phyloP scores from a whole-genome alignment of 1,140 invertebrate genomes.

The Megalopta genalis region DNA sequence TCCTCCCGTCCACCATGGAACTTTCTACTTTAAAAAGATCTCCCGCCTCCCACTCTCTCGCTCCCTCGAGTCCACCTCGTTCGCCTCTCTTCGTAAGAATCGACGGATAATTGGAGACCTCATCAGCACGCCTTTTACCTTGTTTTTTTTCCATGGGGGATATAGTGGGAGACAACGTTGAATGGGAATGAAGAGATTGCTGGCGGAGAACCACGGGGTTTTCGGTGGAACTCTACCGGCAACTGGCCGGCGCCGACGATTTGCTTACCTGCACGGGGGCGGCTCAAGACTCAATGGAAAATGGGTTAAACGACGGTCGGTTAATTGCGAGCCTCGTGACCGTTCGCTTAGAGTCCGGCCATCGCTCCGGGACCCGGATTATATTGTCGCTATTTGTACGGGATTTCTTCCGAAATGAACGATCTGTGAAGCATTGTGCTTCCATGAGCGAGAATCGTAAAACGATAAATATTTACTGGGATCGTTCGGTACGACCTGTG shows the following conservation, averaged over 20 bases:
- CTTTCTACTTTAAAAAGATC: conserved; percentile 42
- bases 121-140: conserved; percentile 24
- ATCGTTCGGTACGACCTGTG: too few species aligned
- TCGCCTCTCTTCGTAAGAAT: conserved; percentile 3
- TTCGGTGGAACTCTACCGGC: background rate
- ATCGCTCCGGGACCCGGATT: too few species aligned
- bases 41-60: too few species aligned
- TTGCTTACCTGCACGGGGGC: background rate
- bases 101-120: conserved; percentile 33
- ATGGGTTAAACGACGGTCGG: background rate
- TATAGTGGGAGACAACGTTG: background rate
- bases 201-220: background rate
- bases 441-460: too few species aligned
- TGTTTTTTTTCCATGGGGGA: background rate
- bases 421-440: too few species aligned
- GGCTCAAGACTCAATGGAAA: background rate
- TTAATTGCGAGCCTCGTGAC: background rate
- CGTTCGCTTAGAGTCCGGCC: too few species aligned
- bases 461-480: too few species aligned
- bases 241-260: background rate
- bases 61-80: too few species aligned
- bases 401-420: too few species aligned
- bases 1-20: conserved; percentile 15
- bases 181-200: background rate
- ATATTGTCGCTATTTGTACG: too few species aligned